Conservation (phyloP, 2,113 vertebrate genomes). For the Sula dactylatra region DNA sequence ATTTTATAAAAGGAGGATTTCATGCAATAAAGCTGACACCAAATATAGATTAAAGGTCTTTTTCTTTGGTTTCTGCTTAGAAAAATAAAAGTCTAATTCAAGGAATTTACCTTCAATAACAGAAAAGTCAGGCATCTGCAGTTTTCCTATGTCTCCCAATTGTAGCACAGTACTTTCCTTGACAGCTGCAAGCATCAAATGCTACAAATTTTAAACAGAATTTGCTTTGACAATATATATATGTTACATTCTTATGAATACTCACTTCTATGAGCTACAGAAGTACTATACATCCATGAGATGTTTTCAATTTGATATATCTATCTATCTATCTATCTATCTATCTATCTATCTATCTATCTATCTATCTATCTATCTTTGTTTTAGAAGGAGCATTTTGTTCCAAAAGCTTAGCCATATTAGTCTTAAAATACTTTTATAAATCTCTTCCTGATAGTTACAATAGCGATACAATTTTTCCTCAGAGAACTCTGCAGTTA, state of each 20-base stretch:
- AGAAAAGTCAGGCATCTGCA: neutral
- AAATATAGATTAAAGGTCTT: neutral
- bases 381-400: neutral
- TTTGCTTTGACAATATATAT: conserved; percentile 28
- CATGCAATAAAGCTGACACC: neutral
- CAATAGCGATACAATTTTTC: conserved; percentile 1
- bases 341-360: neutral
- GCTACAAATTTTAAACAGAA: neutral
- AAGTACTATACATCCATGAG: neutral
- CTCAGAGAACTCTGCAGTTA: neutral
- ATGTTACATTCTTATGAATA: neutral
- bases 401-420: conserved; percentile 10
- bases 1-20: neutral
- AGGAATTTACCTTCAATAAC: conserved; percentile 9
- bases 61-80: neutral
- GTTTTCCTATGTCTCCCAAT: conserved; percentile 31
- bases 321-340: neutral
- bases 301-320: neutral
- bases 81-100: neutral
- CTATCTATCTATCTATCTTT: neutral
- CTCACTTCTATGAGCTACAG: neutral
- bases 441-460: conserved; percentile 19
- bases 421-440: neutral
- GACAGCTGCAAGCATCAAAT: conserved; percentile 33
- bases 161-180: conserved; percentile 18